phyloP scores from a whole-genome alignment of 1,140 invertebrate genomes.

The Hypothenemus hampei region DNA sequence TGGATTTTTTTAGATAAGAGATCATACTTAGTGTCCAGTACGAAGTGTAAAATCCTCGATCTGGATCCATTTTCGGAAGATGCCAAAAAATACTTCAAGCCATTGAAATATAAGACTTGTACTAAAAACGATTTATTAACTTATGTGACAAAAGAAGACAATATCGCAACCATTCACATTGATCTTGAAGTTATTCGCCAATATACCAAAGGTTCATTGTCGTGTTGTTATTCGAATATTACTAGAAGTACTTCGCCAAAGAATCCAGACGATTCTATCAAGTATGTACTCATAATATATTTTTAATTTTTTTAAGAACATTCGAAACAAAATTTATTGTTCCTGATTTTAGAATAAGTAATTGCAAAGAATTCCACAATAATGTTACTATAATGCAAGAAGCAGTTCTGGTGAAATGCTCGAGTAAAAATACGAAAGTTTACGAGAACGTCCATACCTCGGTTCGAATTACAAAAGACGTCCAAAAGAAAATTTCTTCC shows the following conservation, averaged over 20 bases:
- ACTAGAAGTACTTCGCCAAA: slow-evolving; percentile 7
- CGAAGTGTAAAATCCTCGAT: slow-evolving; percentile 63
- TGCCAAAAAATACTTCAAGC: slow-evolving; percentile 56
- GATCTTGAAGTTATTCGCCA: slow-evolving; percentile 26
- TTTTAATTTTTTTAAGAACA: not conserved
- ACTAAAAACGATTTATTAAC: slow-evolving; percentile 39
- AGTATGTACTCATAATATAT: slow-evolving; percentile 20
- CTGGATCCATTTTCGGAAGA: slow-evolving; percentile 62
- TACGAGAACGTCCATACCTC: slow-evolving; percentile 53
- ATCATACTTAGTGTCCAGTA: slow-evolving; percentile 62
- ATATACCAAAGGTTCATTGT: slow-evolving; percentile 27
- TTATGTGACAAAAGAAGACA: slow-evolving; percentile 34
- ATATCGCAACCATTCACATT: slow-evolving; percentile 31
- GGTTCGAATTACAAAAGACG: slow-evolving; percentile 36
- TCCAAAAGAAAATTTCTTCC: slow-evolving; percentile 16
- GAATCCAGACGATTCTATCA: slow-evolving; percentile 30
- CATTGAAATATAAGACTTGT: slow-evolving; percentile 55
- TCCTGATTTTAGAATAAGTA: slow-evolving; percentile 38
- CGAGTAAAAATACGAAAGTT: slow-evolving; percentile 36
- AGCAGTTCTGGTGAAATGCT: slow-evolving; percentile 48
- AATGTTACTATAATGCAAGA: slow-evolving; percentile 44
- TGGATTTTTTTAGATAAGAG: not conserved
- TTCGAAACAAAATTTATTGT: too few relatives aligned
- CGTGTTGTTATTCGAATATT: slow-evolving; percentile 33
- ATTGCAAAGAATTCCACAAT: slow-evolving; percentile 46